Conservation (phyloP, 2,797 vertebrate species). For the Pseudomugil gertrudae region DNA sequence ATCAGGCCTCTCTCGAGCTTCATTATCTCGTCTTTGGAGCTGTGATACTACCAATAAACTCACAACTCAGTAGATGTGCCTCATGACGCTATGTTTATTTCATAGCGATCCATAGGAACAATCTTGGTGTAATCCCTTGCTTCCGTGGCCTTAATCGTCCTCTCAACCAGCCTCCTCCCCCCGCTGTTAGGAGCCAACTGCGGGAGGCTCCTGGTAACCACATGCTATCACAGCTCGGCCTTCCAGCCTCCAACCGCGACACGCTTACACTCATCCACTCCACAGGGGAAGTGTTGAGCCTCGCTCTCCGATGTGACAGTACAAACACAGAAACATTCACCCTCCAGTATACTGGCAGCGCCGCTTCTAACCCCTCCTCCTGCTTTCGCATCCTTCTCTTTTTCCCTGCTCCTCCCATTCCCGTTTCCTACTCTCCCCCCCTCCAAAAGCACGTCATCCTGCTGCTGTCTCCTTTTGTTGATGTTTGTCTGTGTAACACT, state of each 20-base stretch:
- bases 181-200: slow-evolving; percentile 45
- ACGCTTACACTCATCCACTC: slow-evolving; percentile 74
- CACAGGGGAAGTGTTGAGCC: slow-evolving; percentile 74
- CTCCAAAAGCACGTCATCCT: slow-evolving; percentile 28
- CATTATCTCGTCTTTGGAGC: slow-evolving; percentile 3
- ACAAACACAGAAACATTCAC: slow-evolving; percentile 69
- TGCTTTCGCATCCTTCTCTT: slow-evolving; percentile 30
- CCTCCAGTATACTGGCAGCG: slow-evolving; percentile 42
- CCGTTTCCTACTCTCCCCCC: slow-evolving; percentile 37
- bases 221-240: slow-evolving; percentile 79
- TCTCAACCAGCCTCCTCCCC: slow-evolving; percentile 18
- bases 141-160: slow-evolving; percentile 23
- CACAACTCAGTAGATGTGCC: background rate
- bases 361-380: slow-evolving; percentile 18
- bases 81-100: background rate
- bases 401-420: slow-evolving; percentile 43
- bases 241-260: slow-evolving; percentile 72
- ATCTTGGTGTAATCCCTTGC: background rate
- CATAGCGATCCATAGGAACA: background rate
- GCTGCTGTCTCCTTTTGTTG: slow-evolving; percentile 37
- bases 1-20: background rate
- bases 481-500: slow-evolving; percentile 40
- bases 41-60: background rate
- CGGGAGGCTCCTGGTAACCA: slow-evolving; percentile 68
- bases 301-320: slow-evolving; percentile 65